A percentile compares a stretch with the other conserved stretches of the same genome.
phyloP scores from a whole-genome alignment of 2,113 vertebrate genomes.

The Peromyscus polionotus region DNA sequence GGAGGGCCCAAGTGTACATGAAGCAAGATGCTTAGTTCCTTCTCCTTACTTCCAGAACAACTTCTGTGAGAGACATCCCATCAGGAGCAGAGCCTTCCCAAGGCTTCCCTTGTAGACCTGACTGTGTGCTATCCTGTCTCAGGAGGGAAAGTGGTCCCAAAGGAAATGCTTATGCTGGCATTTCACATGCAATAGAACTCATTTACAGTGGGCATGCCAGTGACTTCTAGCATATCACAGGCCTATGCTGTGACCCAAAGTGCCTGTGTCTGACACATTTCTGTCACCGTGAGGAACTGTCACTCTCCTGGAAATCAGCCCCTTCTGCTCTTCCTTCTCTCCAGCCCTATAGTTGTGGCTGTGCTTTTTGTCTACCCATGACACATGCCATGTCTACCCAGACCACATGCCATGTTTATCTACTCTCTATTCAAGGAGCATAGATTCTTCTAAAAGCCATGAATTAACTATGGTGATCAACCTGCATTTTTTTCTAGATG shows the following conservation, averaged over 20 bases:
- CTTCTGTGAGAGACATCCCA: background rate
- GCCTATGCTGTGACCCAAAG: background rate
- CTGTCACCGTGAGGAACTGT: background rate
- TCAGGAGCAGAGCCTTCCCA: background rate
- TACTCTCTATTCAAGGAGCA: rapidly evolving
- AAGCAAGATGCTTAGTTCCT: background rate
- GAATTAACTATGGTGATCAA: rapidly evolving
- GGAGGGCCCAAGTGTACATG: too few relatives aligned
- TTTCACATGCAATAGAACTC: too few relatives aligned
- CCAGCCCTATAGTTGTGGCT: background rate
- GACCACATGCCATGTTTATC: background rate
- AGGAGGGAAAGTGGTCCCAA: background rate
- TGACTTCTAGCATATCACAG: background rate
- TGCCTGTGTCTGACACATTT: background rate
- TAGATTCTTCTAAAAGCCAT: background rate
- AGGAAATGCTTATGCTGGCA: background rate
- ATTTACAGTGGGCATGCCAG: background rate
- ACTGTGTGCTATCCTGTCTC: background rate
- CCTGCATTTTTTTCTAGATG: too few relatives aligned
- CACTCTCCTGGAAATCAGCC: too few relatives aligned
- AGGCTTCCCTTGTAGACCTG: background rate
- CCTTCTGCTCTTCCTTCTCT: background rate
- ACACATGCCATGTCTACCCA: background rate
- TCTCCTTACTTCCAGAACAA: background rate
- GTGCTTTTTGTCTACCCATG: background rate